A percentile compares a stretch with the other conserved stretches of the same genome.
Conservation (phyloP, 2,888 invertebrate genomes). For the Dysmachus trigonus region DNA sequence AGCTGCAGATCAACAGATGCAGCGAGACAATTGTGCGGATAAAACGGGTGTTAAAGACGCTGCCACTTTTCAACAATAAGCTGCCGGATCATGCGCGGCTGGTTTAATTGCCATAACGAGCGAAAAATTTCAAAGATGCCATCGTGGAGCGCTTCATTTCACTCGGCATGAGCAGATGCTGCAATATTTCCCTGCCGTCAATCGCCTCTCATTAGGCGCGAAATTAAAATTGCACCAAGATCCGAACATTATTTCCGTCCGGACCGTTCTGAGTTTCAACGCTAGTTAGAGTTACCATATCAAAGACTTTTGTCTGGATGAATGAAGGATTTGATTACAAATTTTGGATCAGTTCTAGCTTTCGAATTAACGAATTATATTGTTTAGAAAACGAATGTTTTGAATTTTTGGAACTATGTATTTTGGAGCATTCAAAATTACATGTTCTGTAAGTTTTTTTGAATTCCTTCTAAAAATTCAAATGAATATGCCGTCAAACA, state of each 20-base stretch:
- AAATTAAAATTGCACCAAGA: slow-evolving; percentile 41
- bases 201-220: slow-evolving; percentile 44
- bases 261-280: neutral
- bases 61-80: neutral
- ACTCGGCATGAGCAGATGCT: slow-evolving; percentile 33
- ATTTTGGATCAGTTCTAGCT: neutral
- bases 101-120: slow-evolving; percentile 37
- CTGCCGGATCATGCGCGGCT: neutral
- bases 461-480: too few species aligned
- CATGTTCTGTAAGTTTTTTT: too few species aligned
- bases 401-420: too few species aligned
- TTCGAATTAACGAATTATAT: too few species aligned
- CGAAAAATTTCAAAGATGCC: slow-evolving; percentile 32
- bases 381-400: too few species aligned
- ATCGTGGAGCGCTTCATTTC: slow-evolving; percentile 24
- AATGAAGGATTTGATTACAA: neutral
- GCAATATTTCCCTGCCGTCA: slow-evolving; percentile 20
- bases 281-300: neutral
- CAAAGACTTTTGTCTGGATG: neutral
- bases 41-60: neutral
- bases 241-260: slow-evolving; percentile 2
- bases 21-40: neutral
- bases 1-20: neutral
- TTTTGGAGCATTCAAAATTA: too few species aligned
- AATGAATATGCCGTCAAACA: too few species aligned